Evolutionary conservation across 2,888 invertebrate genomes (phyloP).

Genomic region (Cinara cedri): DNA sequence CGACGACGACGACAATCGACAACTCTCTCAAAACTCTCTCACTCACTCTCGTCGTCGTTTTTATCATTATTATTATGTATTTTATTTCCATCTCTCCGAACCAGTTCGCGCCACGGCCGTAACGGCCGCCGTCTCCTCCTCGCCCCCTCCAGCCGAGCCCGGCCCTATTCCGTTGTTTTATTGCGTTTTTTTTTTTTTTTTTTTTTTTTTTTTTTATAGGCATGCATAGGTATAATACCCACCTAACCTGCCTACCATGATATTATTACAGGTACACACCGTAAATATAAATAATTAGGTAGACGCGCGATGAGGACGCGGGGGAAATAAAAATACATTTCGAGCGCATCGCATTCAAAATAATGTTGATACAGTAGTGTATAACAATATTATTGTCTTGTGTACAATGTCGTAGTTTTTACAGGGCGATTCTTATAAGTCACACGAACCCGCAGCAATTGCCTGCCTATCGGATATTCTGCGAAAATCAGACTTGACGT

Average conservation of each 20-base stretch:
- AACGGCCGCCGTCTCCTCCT: background rate
- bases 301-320: no score
- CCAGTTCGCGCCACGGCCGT: conserved; percentile 31
- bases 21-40: background rate
- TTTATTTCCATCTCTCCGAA: conserved; percentile 15
- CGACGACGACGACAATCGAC: background rate
- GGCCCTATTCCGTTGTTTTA: background rate
- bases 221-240: no score
- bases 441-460: no score
- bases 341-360: background rate
- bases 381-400: background rate
- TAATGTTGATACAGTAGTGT: no score
- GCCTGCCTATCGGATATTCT: no score
- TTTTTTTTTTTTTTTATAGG: background rate
- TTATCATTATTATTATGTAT: background rate
- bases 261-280: no score
- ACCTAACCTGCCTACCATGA: no score
- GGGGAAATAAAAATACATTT: background rate
- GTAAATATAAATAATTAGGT: conserved; percentile 27
- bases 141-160: background rate
- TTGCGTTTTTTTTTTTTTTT: no score
- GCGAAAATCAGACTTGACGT: no score
- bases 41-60: background rate
- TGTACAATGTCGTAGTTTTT: no score
- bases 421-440: no score